Conservation (phyloP, 2,888 invertebrate genomes). For the Tupiocoris notatus region DNA sequence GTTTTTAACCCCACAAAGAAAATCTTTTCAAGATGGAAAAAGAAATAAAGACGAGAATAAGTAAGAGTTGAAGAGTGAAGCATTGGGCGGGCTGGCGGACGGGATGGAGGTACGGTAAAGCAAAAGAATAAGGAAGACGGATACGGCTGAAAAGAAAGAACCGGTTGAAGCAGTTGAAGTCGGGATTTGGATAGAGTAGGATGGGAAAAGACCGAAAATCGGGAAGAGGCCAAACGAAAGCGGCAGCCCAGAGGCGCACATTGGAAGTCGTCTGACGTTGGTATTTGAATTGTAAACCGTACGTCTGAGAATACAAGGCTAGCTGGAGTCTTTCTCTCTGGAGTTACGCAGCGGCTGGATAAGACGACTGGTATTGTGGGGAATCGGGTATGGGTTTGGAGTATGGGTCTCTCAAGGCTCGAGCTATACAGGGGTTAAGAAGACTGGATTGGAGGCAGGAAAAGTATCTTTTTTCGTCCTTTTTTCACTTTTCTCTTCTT, state of each 20-base stretch:
- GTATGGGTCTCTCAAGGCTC: too few species aligned
- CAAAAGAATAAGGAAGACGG: constrained; percentile 7
- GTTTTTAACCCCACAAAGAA: too few species aligned
- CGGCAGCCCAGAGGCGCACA: constrained; percentile 8
- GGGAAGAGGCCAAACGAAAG: neutral
- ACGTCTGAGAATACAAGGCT: neutral
- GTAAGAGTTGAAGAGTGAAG: neutral
- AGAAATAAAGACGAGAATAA: neutral
- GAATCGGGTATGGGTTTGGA: too few species aligned
- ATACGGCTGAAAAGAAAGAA: neutral
- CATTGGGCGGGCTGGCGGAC: neutral
- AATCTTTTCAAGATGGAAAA: neutral
- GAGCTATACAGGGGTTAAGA: neutral
- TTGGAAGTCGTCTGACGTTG: constrained; percentile 29
- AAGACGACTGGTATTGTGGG: too few species aligned
- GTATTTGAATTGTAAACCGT: constrained; percentile 38
- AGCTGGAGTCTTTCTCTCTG: neutral
- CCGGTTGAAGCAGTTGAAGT: neutral
- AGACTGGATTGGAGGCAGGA: neutral
- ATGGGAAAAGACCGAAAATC: neutral
- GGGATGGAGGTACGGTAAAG: neutral
- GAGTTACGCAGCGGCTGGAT: neutral
- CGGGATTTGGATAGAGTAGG: neutral
- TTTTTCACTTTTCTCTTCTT: neutral
- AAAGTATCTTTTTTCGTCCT: too few species aligned